Percentiles rank a stretch among this genome's conserved stretches.
These are phyloP conservation scores for Lordiphosa andalusiaca DNA, from an alignment of 2,888 invertebrate genomes.

Conservation along the genomic window DNA sequence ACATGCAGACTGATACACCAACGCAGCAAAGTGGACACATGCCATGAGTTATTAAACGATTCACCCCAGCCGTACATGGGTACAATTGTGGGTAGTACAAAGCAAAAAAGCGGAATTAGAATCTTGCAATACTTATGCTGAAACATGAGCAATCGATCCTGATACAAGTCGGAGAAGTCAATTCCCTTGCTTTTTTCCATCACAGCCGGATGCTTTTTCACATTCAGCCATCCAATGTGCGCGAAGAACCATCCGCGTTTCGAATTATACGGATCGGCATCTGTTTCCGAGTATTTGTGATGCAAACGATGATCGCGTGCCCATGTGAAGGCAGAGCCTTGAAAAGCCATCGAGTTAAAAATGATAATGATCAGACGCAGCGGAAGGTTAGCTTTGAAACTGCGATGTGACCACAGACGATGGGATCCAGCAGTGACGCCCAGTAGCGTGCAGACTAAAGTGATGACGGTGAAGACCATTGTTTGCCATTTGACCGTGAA, in stretches of 20 bases:
- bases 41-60: slow-evolving; percentile 84
- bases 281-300: slow-evolving; percentile 95
- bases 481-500: slow-evolving; percentile 88
- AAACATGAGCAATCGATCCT: slow-evolving; percentile 91
- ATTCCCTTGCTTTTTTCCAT: slow-evolving; percentile 91
- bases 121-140: slow-evolving; percentile 93
- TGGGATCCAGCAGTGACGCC: slow-evolving; percentile 99
- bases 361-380: slow-evolving; percentile 88
- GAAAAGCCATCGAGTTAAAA: slow-evolving; percentile 94
- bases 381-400: slow-evolving; percentile 97
- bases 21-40: slow-evolving; percentile 87
- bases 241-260: slow-evolving; percentile 97
- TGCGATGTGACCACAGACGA: slow-evolving; percentile 96
- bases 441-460: slow-evolving; percentile 84
- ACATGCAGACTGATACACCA: slow-evolving; percentile 90
- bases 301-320: slow-evolving; percentile 91
- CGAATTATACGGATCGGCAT: slow-evolving; percentile 96
- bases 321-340: slow-evolving; percentile 90
- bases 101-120: slow-evolving; percentile 88
- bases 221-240: slow-evolving; percentile 96
- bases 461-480: slow-evolving; percentile 80
- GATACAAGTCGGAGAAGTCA: slow-evolving; percentile 90
- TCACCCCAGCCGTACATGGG: slow-evolving; percentile 91
- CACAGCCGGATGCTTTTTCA: slow-evolving; percentile 87
- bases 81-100: slow-evolving; percentile 87